Conservation (phyloP, 2,113 vertebrate genomes). For the Festucalex cinctus region DNA sequence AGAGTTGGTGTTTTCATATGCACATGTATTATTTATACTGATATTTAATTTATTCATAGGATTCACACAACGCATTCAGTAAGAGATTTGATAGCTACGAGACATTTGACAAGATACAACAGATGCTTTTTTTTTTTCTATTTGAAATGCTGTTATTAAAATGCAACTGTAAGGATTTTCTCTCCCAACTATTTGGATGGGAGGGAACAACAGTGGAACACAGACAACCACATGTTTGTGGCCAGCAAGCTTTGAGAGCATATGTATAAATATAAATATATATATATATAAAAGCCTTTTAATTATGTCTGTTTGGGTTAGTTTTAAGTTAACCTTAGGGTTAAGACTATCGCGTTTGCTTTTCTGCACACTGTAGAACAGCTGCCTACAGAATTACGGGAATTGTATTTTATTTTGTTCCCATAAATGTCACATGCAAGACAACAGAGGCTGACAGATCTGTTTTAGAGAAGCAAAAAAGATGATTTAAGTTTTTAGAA, state of each 20-base stretch:
- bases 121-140: constrained; percentile 29
- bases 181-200: constrained; percentile 31
- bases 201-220: constrained; percentile 43
- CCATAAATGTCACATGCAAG: constrained; percentile 1
- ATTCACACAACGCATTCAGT: constrained; percentile 43
- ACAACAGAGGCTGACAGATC: constrained; percentile 6
- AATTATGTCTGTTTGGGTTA: constrained; percentile 64
- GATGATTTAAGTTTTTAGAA: constrained; percentile 16
- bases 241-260: constrained; percentile 51
- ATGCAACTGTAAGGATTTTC: constrained; percentile 26
- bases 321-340: constrained; percentile 53
- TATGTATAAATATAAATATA: constrained; percentile 18
- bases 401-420: constrained; percentile 12
- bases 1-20: constrained; percentile 44
- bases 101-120: constrained; percentile 25
- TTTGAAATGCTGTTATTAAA: constrained; percentile 52
- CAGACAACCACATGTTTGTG: constrained; percentile 53
- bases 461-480: constrained; percentile 7
- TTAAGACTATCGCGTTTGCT: constrained; percentile 50
- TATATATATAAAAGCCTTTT: constrained; percentile 63
- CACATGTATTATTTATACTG: constrained; percentile 63
- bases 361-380: constrained; percentile 36
- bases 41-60: constrained; percentile 73
- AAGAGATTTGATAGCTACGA: constrained; percentile 22
- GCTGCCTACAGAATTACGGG: constrained; percentile 22